These are phyloP conservation scores for Alligator sinensis DNA, from an alignment of 2,113 vertebrate genomes.

Conservation along the genomic window DNA sequence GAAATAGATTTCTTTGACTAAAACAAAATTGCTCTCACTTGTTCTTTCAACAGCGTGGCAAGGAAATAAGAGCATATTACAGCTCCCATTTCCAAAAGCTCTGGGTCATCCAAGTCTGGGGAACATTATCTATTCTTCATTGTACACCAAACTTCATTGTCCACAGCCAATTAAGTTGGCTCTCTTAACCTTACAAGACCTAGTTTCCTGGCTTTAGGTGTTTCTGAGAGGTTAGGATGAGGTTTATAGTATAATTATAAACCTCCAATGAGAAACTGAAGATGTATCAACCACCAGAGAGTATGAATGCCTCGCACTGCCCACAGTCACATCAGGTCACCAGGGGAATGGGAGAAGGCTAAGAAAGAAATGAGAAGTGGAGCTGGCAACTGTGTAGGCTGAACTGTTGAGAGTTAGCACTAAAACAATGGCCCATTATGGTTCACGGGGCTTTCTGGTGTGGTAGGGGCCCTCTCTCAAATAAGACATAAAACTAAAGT, in stretches of 20 bases:
- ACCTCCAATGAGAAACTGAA: neutral
- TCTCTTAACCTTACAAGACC: constrained; percentile 15
- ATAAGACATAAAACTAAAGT: neutral
- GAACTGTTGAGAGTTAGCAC: neutral
- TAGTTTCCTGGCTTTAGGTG: neutral
- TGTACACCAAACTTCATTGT: neutral
- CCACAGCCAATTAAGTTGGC: neutral
- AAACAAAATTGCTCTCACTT: neutral
- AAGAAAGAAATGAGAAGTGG: neutral
- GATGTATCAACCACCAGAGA: too few relatives aligned
- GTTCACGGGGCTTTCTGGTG: neutral
- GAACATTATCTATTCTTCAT: neutral
- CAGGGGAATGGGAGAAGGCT: neutral
- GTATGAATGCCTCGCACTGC: too few relatives aligned
- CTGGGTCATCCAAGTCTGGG: neutral
- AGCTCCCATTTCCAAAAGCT: constrained; percentile 1
- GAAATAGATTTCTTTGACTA: neutral
- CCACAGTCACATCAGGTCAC: accelerated
- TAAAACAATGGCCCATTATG: neutral
- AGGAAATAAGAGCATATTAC: neutral
- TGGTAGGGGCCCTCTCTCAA: neutral
- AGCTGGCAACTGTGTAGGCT: neutral
- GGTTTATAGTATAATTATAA: neutral
- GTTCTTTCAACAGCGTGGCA: neutral
- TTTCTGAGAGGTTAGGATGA: neutral